These are phyloP conservation scores for Porites cylindrica DNA, from an alignment of 92 coral and sea anemone genomes.

Conservation along the genomic window DNA sequence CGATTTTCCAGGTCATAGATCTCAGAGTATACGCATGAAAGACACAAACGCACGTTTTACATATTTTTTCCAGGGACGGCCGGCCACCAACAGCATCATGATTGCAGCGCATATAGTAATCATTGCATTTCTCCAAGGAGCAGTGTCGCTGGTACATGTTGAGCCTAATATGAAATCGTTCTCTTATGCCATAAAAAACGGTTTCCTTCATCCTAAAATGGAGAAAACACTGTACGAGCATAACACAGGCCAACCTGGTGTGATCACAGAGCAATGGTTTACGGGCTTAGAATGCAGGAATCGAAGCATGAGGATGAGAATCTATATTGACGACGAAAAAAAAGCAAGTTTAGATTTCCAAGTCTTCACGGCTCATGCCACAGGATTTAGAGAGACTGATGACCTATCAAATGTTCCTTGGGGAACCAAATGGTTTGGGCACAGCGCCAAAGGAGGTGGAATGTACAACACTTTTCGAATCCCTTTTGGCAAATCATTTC, in stretches of 20 bases:
- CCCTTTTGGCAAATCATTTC: slow-evolving; percentile 40
- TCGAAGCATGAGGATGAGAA: slow-evolving; percentile 33
- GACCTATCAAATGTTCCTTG: slow-evolving; percentile 36
- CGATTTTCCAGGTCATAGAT: too few species aligned
- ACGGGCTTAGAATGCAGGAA: background rate
- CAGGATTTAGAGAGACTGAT: slow-evolving; percentile 8
- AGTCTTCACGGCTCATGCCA: slow-evolving; percentile 24
- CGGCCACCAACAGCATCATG: background rate
- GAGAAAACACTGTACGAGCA: slow-evolving; percentile 50
- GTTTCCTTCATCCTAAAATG: background rate
- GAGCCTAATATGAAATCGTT: slow-evolving; percentile 35
- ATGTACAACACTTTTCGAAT: slow-evolving; percentile 58
- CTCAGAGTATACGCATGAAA: too few species aligned
- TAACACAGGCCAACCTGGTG: slow-evolving; percentile 40
- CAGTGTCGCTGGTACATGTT: slow-evolving; percentile 16
- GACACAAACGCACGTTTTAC: too few species aligned
- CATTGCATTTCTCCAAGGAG: background rate
- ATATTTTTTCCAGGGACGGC: too few species aligned
- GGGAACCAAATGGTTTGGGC: slow-evolving; percentile 48
- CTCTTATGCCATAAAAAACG: slow-evolving; percentile 47
- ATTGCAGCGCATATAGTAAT: background rate
- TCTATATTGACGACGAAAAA: slow-evolving; percentile 49
- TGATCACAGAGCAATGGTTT: slow-evolving; percentile 68
- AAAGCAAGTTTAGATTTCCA: slow-evolving; percentile 46
- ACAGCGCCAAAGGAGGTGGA: slow-evolving; percentile 46